These are phyloP conservation scores for Scolopax bukidnonensis DNA, from an alignment of 2,797 vertebrate species.

Conservation along the genomic window DNA sequence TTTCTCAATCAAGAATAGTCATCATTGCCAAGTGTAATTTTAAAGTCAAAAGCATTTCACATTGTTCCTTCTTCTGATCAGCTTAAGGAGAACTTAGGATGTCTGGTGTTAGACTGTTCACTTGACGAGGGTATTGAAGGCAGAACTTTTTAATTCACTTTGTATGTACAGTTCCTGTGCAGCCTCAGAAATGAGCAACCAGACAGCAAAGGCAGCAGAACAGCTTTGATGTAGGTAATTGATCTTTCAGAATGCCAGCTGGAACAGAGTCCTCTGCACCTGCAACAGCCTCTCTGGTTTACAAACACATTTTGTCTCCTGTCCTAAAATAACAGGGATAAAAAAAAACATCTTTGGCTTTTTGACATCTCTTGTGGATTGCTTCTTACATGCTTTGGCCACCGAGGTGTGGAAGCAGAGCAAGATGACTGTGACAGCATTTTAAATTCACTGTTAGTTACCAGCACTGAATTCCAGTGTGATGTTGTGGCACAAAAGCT, in stretches of 20 bases:
- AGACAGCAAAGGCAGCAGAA: constrained; percentile 31
- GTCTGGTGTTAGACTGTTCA: neutral
- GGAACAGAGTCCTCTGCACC: constrained; percentile 7
- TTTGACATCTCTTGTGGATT: neutral
- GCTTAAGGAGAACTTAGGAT: neutral
- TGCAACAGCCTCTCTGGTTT: constrained; percentile 23
- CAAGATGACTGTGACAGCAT: neutral
- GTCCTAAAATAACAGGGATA: neutral
- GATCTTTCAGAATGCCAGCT: constrained; percentile 43
- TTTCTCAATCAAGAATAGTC: neutral
- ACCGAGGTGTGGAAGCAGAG: neutral
- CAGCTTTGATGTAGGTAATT: constrained; percentile 30
- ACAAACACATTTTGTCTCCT: neutral
- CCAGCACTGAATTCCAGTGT: neutral
- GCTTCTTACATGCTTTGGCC: neutral
- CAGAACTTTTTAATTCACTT: neutral
- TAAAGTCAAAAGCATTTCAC: neutral
- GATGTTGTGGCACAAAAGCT: constrained; percentile 27
- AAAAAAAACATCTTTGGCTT: neutral
- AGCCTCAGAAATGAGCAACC: neutral
- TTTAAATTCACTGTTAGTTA: constrained; percentile 1
- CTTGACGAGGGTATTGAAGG: neutral
- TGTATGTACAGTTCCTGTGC: neutral
- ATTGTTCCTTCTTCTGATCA: neutral
- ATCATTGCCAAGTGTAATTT: neutral